phyloP scores from a whole-genome alignment of 2,797 vertebrate species.

The Bovichtus variegatus region DNA sequence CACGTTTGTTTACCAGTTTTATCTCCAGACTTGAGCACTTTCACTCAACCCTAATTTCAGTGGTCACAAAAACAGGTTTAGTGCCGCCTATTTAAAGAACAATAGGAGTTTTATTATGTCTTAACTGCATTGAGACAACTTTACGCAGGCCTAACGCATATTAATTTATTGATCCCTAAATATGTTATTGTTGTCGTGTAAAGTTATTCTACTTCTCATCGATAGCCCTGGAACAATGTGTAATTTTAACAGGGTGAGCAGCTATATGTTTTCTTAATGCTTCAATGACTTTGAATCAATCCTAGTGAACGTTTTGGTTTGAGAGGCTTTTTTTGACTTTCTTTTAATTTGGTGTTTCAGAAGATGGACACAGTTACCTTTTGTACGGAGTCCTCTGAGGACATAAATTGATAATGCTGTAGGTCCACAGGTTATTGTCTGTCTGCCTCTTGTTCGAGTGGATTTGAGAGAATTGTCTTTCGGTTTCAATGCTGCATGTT shows the following conservation, averaged over 20 bases:
- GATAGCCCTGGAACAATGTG: not conserved
- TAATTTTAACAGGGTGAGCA: not conserved
- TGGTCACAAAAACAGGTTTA: constrained; percentile 68
- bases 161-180: constrained; percentile 46
- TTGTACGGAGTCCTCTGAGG: constrained; percentile 26
- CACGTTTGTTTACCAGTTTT: constrained; percentile 4
- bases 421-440: constrained; percentile 29
- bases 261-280: not conserved
- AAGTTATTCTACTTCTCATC: constrained; percentile 15
- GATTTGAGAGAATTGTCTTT: constrained; percentile 35
- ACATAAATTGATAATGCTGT: constrained; percentile 39
- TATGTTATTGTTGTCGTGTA: constrained; percentile 27
- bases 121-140: constrained; percentile 46
- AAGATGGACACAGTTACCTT: constrained; percentile 4
- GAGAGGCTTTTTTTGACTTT: not conserved
- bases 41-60: constrained; percentile 50
- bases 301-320: constrained; percentile 11
- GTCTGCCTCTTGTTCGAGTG: constrained; percentile 29
- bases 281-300: not conserved
- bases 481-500: constrained; percentile 18
- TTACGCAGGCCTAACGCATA: constrained; percentile 7
- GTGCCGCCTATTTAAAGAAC: constrained; percentile 63
- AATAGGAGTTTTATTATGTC: constrained; percentile 57
- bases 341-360: constrained; percentile 12
- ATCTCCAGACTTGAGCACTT: constrained; percentile 19